Percentiles rank a stretch among this genome's conserved stretches.
These are phyloP conservation scores for Rhynchophorus ferrugineus DNA, from an alignment of 1,140 invertebrate genomes.

Conservation along the genomic window DNA sequence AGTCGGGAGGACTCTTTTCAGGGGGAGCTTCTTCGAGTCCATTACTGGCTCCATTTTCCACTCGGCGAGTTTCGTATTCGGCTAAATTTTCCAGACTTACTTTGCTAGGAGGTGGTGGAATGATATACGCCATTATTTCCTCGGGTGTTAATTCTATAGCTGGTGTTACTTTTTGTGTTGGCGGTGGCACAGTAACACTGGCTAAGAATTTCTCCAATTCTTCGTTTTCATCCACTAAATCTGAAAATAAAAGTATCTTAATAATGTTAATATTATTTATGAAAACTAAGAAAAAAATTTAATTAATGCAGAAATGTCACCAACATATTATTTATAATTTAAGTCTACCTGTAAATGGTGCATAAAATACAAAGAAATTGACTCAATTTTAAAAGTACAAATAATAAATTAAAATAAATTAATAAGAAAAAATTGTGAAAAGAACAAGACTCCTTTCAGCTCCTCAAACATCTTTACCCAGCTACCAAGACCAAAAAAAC, in stretches of 20 bases:
- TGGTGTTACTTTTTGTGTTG: slow-evolving; percentile 56
- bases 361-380: too few relatives aligned
- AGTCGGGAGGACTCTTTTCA: slow-evolving; percentile 29
- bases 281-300: too few relatives aligned
- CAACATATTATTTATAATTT: too few relatives aligned
- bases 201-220: slow-evolving; percentile 76
- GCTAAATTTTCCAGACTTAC: slow-evolving; percentile 36
- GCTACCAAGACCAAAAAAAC: too few relatives aligned
- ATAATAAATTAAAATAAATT: too few relatives aligned
- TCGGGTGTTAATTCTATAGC: slow-evolving; percentile 65
- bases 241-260: slow-evolving; percentile 8
- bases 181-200: slow-evolving; percentile 71
- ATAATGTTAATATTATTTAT: too few relatives aligned
- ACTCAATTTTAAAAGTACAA: too few relatives aligned
- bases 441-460: too few relatives aligned
- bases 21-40: slow-evolving; percentile 40
- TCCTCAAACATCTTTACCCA: too few relatives aligned
- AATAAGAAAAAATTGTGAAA: too few relatives aligned
- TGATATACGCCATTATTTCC: slow-evolving; percentile 72
- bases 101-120: slow-evolving; percentile 64
- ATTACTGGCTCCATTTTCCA: background rate
- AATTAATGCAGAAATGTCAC: too few relatives aligned
- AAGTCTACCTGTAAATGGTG: too few relatives aligned
- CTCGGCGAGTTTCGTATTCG: background rate
- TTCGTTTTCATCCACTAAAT: slow-evolving; percentile 31